Evolutionary conservation across 2,797 vertebrate species (phyloP).

Genomic region (Acridotheres tristis): DNA sequence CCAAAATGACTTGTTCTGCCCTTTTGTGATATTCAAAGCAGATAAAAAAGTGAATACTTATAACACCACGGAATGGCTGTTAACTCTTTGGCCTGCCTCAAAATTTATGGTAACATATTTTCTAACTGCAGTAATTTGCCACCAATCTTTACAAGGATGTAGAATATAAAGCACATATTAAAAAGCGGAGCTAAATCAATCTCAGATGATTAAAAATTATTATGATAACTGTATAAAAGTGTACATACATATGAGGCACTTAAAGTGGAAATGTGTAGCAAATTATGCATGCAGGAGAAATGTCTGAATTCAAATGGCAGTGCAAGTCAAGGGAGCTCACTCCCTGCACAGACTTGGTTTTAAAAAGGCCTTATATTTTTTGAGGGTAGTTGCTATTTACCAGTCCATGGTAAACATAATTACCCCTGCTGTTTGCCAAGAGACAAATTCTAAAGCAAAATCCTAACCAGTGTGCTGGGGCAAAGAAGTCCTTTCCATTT

Average conservation of each 20-base stretch:
- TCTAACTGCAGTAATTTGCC: slow-evolving; percentile 35
- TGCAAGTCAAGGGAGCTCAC: not conserved
- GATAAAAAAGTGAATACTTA: not conserved
- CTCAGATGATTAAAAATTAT: not conserved
- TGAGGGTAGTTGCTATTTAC: not conserved
- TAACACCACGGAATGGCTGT: not conserved
- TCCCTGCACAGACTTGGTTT: not conserved
- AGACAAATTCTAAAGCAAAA: not conserved
- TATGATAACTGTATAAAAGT: not conserved
- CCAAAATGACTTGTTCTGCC: not conserved
- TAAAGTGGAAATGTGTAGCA: not conserved
- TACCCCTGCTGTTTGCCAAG: not conserved
- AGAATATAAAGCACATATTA: not conserved
- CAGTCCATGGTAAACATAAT: not conserved
- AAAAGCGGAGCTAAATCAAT: slow-evolving; percentile 18
- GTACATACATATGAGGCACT: not conserved
- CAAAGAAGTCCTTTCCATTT: not conserved
- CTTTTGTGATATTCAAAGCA: not conserved
- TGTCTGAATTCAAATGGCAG: not conserved
- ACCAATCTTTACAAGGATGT: not conserved
- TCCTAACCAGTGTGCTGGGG: not conserved
- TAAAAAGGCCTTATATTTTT: not conserved
- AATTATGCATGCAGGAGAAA: not conserved
- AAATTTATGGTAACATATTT: slow-evolving; percentile 31
- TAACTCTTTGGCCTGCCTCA: not conserved